Percentiles rank a stretch among this genome's conserved stretches.
These are phyloP conservation scores for Actenoides lindsayi DNA, from an alignment of 2,113 vertebrate genomes.

Conservation along the genomic window DNA sequence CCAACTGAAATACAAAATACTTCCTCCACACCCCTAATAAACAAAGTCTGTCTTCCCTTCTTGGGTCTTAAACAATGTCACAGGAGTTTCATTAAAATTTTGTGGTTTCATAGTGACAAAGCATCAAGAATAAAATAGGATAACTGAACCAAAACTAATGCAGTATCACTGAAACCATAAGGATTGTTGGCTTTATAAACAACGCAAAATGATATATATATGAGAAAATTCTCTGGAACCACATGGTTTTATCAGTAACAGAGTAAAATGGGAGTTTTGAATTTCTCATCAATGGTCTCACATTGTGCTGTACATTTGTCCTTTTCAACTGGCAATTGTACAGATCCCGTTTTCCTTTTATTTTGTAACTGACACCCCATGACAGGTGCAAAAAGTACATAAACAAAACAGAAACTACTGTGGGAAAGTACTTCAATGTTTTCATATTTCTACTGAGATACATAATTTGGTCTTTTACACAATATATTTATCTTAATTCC, in stretches of 20 bases:
- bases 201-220: not conserved
- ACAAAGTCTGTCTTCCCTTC: not conserved
- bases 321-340: not conserved
- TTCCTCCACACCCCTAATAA: not conserved
- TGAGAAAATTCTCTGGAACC: not conserved
- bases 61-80: not conserved
- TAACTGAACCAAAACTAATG: not conserved
- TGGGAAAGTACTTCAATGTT: not conserved
- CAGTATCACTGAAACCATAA: not conserved
- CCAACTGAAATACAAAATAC: conserved; percentile 22
- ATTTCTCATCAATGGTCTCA: not conserved
- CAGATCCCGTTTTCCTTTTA: not conserved
- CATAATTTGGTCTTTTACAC: not conserved
- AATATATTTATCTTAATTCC: not conserved
- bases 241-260: not conserved
- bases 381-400: not conserved
- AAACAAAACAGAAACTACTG: not conserved
- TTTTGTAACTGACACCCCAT: not conserved
- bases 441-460: not conserved
- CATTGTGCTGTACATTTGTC: not conserved
- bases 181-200: not conserved
- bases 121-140: not conserved
- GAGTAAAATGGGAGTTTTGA: not conserved
- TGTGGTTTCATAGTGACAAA: not conserved
- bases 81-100: conserved; percentile 14